phyloP scores from a whole-genome alignment of 2,113 vertebrate genomes.

The Callipepla californica region DNA sequence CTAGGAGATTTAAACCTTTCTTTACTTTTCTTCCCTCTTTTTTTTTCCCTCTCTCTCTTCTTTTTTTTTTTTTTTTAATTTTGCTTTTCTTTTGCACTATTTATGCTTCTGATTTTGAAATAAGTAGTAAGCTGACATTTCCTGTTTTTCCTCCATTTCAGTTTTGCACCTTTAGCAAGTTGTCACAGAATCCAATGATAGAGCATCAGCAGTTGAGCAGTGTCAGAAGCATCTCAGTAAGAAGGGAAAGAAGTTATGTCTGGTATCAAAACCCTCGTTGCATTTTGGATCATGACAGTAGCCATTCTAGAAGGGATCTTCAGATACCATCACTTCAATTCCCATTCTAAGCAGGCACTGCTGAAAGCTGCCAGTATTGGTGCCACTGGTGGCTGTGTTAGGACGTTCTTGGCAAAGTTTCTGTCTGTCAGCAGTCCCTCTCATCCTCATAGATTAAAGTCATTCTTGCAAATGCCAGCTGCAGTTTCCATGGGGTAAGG shows the following conservation, averaged over 20 bases:
- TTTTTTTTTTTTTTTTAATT: accelerated
- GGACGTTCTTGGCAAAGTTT: not conserved
- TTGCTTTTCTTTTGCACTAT: not conserved
- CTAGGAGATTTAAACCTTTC: not conserved
- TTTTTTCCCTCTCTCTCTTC: accelerated
- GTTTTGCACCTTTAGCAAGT: not conserved
- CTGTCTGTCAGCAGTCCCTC: not conserved
- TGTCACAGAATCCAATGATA: not conserved
- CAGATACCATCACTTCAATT: not conserved
- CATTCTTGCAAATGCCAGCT: not conserved
- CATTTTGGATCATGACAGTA: not conserved
- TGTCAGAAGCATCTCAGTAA: not conserved
- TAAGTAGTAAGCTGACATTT: not conserved
- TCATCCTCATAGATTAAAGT: not conserved
- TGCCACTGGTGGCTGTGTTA: accelerated
- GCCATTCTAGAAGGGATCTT: not conserved
- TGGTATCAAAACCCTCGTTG: not conserved
- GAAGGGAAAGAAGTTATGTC: not conserved
- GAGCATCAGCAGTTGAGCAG: not conserved
- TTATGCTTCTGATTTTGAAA: not conserved
- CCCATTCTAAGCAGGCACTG: not conserved
- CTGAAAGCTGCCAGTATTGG: not conserved
- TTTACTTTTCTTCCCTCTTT: not conserved
- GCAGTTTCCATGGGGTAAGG: not conserved
- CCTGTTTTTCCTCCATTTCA: not conserved